Conservation (phyloP, 2,113 vertebrate genomes). For the Rostratula benghalensis region DNA sequence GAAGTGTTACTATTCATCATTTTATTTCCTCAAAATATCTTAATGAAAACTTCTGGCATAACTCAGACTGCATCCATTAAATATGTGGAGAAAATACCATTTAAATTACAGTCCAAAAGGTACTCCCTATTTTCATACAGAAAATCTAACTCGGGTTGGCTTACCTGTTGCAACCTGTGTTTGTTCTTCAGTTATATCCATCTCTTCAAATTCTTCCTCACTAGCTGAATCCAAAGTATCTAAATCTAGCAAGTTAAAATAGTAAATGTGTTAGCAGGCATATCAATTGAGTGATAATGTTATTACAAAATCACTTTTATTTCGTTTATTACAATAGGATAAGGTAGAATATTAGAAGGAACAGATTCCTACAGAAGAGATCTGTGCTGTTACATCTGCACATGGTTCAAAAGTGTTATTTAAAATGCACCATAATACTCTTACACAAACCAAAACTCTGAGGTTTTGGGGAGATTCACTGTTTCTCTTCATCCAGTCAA, state of each 20-base stretch:
- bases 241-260: constrained; percentile 22
- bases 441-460: neutral
- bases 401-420: neutral
- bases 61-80: neutral
- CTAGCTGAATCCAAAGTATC: neutral
- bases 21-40: neutral
- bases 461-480: neutral
- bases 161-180: constrained; percentile 21
- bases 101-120: neutral
- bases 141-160: neutral
- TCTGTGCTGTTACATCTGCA: neutral
- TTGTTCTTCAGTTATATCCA: neutral
- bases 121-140: neutral
- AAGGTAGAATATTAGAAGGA: neutral
- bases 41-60: neutral
- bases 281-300: neutral
- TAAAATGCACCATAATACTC: neutral
- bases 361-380: neutral
- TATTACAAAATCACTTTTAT: neutral
- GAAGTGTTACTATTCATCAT: neutral
- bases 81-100: neutral
- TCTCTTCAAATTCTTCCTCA: neutral
- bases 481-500: neutral
- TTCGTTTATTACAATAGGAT: neutral
- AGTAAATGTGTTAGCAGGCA: neutral